Percentiles rank a stretch among this genome's conserved stretches.
phyloP scores from a whole-genome alignment of 2,797 vertebrate genomes.

The Amphiprion clarkii region DNA sequence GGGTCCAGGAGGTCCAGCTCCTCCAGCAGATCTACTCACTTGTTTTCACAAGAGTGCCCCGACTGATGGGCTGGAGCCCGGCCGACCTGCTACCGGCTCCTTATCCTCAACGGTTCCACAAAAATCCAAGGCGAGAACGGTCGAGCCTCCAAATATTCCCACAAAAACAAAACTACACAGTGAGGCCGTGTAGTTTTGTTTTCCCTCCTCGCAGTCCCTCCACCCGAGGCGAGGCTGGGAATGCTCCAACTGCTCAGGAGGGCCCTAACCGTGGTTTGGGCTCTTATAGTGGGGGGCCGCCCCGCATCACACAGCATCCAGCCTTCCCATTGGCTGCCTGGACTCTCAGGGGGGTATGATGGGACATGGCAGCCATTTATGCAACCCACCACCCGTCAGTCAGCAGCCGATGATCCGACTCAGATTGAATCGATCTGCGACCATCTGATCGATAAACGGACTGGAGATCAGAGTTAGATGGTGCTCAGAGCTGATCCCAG shows the following conservation, averaged over 20 bases:
- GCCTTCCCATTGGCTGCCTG: slow-evolving; percentile 84
- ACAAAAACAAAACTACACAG: slow-evolving; percentile 93
- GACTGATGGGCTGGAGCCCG: slow-evolving; percentile 92
- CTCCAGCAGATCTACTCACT: slow-evolving; percentile 85
- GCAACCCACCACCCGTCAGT: slow-evolving; percentile 80
- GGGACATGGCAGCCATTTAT: slow-evolving; percentile 82
- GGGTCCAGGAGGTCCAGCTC: too few species aligned
- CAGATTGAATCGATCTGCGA: too few species aligned
- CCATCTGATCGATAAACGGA: too few species aligned
- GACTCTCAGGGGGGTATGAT: slow-evolving; percentile 70
- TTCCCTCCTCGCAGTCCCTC: slow-evolving; percentile 95
- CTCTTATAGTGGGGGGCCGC: slow-evolving; percentile 92
- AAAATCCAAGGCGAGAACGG: slow-evolving; percentile 92
- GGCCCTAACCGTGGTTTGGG: slow-evolving; percentile 86
- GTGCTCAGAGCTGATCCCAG: too few species aligned
- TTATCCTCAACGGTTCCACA: slow-evolving; percentile 88
- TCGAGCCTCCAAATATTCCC: slow-evolving; percentile 89
- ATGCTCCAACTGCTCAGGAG: slow-evolving; percentile 97
- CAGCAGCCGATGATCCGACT: too few species aligned
- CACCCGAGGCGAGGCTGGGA: slow-evolving; percentile 99
- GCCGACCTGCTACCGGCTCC: slow-evolving; percentile 78
- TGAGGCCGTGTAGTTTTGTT: slow-evolving; percentile 92
- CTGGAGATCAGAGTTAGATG: too few species aligned
- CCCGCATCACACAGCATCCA: slow-evolving; percentile 73
- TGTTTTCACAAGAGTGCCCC: slow-evolving; percentile 93